Conservation (phyloP, 64 coral and sea anemone species). For the Porites lutea region DNA sequence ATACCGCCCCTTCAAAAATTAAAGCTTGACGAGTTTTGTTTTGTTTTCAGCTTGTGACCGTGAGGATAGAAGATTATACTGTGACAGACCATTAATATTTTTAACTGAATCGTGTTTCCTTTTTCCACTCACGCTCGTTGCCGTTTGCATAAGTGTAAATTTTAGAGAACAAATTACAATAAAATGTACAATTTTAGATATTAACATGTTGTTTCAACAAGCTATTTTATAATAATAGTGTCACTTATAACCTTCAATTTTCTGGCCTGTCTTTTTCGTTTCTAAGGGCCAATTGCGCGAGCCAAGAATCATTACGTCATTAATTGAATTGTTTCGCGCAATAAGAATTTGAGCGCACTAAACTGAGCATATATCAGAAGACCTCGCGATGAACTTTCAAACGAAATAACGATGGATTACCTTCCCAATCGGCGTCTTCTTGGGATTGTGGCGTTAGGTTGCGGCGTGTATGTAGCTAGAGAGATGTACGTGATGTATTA, state of each 20-base stretch:
- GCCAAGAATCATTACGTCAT: neutral
- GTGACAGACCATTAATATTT: too few relatives aligned
- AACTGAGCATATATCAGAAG: neutral
- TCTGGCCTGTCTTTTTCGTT: neutral
- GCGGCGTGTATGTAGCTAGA: slow-evolving; percentile 67
- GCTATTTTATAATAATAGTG: too few relatives aligned
- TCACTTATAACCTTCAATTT: neutral
- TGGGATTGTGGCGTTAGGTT: slow-evolving; percentile 61
- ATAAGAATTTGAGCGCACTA: neutral
- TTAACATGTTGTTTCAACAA: too few relatives aligned
- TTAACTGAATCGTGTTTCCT: too few relatives aligned
- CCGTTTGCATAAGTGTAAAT: too few relatives aligned
- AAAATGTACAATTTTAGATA: too few relatives aligned
- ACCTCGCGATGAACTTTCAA: neutral
- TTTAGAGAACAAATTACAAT: too few relatives aligned
- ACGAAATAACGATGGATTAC: neutral
- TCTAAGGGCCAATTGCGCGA: neutral
- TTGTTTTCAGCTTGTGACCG: too few relatives aligned
- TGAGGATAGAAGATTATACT: too few relatives aligned
- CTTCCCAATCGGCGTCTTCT: slow-evolving; percentile 20
- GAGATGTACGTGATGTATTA: slow-evolving; percentile 25
- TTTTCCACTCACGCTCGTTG: too few relatives aligned
- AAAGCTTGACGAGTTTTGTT: too few relatives aligned
- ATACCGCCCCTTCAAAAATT: too few relatives aligned
- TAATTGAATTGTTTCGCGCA: slow-evolving; percentile 31